These are phyloP conservation scores for Asarcornis scutulata DNA, from an alignment of 2,113 vertebrate species.

Conservation along the genomic window DNA sequence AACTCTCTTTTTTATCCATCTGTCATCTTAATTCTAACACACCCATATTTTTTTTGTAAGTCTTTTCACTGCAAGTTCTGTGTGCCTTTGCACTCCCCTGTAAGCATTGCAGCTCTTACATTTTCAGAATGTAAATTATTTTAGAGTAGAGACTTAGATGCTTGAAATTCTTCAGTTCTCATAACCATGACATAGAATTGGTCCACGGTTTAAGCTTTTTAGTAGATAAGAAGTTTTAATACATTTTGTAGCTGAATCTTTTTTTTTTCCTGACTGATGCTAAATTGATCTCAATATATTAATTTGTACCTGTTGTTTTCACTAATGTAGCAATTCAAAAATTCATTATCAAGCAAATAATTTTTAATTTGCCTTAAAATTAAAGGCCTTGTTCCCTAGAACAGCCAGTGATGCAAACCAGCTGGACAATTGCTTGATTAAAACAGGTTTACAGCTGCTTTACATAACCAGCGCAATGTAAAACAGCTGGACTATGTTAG, in stretches of 20 bases:
- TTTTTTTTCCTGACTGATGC: background rate
- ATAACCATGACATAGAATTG: background rate
- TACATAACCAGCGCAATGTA: background rate
- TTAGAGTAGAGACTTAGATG: background rate
- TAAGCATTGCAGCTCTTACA: background rate
- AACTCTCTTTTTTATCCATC: background rate
- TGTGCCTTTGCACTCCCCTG: background rate
- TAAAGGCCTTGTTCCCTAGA: background rate
- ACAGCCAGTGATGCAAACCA: conserved; percentile 17
- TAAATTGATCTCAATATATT: background rate
- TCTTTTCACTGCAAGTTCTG: background rate
- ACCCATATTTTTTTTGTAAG: background rate
- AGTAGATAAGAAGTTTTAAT: background rate
- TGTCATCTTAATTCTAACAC: background rate
- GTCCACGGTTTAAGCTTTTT: background rate
- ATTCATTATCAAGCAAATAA: conserved; percentile 42
- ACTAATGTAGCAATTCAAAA: background rate
- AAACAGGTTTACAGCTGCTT: conserved; percentile 40
- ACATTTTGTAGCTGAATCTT: background rate
- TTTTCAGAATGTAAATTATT: background rate
- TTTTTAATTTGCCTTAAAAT: conserved; percentile 53
- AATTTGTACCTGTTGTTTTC: conserved; percentile 17
- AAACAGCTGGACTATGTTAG: background rate
- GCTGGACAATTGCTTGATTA: conserved; percentile 6
- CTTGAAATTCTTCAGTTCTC: background rate